Conservation (phyloP, 2,113 vertebrate genomes). For the Eidolon helvum region DNA sequence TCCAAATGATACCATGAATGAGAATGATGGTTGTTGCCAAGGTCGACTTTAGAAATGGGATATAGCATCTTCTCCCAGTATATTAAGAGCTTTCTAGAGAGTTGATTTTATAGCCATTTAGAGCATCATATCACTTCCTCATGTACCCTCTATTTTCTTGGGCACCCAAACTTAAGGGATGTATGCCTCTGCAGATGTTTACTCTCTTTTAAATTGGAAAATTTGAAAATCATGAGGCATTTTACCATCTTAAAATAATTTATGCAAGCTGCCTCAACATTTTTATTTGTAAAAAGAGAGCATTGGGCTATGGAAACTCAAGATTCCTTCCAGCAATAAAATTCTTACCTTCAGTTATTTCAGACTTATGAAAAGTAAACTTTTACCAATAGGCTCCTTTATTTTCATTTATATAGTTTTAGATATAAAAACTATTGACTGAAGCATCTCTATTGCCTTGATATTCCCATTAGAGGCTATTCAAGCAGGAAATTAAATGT, state of each 20-base stretch:
- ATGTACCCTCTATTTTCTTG: not conserved
- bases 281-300: not conserved
- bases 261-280: not conserved
- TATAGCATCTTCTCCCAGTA: no score
- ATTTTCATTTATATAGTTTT: not conserved
- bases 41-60: not conserved
- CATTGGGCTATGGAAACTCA: not conserved
- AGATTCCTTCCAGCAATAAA: not conserved
- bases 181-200: not conserved
- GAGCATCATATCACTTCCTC: not conserved
- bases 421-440: not conserved
- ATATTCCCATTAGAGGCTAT: not conserved
- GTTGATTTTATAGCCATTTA: not conserved
- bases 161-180: not conserved
- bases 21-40: not conserved
- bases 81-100: not conserved
- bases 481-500: not conserved
- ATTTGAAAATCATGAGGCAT: not conserved
- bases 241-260: not conserved
- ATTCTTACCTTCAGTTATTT: not conserved
- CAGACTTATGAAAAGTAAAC: not conserved
- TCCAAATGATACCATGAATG: not conserved
- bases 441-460: not conserved
- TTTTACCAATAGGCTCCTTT: not conserved
- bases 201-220: not conserved